These are phyloP conservation scores for Petrocephalus schoutedeni DNA, from an alignment of 2,797 vertebrate genomes.

Conservation along the genomic window DNA sequence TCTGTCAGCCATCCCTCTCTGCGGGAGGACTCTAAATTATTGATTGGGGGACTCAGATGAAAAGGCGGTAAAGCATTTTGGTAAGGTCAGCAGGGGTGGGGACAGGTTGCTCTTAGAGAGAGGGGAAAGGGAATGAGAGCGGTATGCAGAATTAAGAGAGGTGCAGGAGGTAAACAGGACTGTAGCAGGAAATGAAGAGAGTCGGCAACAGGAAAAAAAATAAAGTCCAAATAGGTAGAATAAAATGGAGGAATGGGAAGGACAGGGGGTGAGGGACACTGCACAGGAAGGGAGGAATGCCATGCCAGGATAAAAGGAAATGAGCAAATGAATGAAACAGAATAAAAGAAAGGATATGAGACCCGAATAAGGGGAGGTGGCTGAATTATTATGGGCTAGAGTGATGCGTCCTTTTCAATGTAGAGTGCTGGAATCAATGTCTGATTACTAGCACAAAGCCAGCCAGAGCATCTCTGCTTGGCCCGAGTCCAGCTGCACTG, in stretches of 20 bases:
- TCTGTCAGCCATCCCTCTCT: slow-evolving; percentile 13
- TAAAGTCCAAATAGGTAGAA: background rate
- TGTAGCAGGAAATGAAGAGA: background rate
- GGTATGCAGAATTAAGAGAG: background rate
- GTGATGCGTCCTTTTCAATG: background rate
- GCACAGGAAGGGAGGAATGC: background rate
- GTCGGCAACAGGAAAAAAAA: background rate
- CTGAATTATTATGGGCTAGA: background rate
- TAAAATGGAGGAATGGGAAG: background rate
- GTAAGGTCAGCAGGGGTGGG: background rate
- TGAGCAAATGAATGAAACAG: background rate
- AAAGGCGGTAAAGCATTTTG: slow-evolving; percentile 16
- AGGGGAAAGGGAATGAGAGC: background rate
- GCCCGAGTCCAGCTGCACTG: background rate
- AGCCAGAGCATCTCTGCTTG: background rate
- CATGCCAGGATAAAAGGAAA: background rate
- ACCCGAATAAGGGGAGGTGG: background rate
- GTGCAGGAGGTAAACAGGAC: background rate
- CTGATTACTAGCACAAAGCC: background rate
- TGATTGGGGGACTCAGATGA: slow-evolving; percentile 33
- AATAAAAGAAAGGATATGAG: background rate
- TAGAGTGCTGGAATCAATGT: background rate
- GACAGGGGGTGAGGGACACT: background rate
- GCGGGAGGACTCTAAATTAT: slow-evolving; percentile 37
- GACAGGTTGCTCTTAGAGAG: background rate